Conservation (phyloP, 2,113 vertebrate genomes). For the Opisthocomus hoazin region DNA sequence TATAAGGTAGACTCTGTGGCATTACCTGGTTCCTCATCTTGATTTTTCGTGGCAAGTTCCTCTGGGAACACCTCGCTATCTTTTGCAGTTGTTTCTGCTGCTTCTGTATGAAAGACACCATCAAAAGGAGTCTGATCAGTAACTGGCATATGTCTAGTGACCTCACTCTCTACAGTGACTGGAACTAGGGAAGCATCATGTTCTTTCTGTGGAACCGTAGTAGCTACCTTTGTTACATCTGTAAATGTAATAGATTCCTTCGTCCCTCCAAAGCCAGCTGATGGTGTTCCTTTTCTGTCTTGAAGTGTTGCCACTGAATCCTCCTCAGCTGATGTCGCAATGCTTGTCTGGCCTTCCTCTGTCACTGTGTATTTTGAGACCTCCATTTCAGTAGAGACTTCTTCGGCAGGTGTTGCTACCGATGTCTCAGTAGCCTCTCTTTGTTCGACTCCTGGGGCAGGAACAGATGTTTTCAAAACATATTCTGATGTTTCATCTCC, state of each 20-base stretch:
- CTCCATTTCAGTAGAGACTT: neutral
- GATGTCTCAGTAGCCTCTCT: neutral
- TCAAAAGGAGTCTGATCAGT: constrained; percentile 34
- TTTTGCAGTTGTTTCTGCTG: constrained; percentile 15
- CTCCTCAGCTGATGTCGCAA: neutral
- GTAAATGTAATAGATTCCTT: neutral
- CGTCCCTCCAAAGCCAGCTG: constrained; percentile 41
- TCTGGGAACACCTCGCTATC: neutral
- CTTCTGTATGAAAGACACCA: constrained; percentile 28
- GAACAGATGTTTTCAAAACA: neutral
- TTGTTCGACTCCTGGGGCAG: neutral
- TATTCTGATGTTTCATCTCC: neutral
- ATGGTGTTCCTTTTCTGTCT: constrained; percentile 47
- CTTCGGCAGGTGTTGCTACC: neutral
- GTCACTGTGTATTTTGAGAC: neutral
- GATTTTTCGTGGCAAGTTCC: neutral
- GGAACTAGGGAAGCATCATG: constrained; percentile 19
- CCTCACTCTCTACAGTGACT: constrained; percentile 33
- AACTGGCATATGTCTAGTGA: constrained; percentile 5
- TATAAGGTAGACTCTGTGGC: neutral
- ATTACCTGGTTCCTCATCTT: neutral
- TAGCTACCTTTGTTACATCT: constrained; percentile 8
- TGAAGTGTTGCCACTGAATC: neutral
- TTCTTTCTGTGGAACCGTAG: constrained; percentile 40
- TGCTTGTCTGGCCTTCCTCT: neutral